Evolutionary conservation across 92 coral and sea anemone genomes (phyloP), one percentile per base, ranked within the genome.

Genomic region (Phenganax stokvisi): DNA sequence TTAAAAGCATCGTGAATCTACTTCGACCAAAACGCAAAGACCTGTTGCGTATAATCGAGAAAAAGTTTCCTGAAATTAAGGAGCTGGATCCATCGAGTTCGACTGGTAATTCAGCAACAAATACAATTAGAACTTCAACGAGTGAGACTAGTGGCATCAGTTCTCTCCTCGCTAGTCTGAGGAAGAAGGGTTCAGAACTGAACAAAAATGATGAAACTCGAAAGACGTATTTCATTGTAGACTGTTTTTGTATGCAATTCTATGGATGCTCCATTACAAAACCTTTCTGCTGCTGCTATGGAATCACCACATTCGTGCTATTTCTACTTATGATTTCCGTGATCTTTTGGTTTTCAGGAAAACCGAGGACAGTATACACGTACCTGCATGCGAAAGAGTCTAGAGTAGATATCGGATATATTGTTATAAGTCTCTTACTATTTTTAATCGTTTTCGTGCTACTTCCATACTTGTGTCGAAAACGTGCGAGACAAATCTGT

Each of bases 281-380:
- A 27, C 52, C 73, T 30, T 68, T 68, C 73, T 68, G 73, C 30
- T 68, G 73, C 30, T 68, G 73, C 54, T 68, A 68, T n/a, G 73
- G 73, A 53, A 29, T 53, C 10, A 68, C 73, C 31, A 13, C 47
- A 15, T 30, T 68, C 54, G n/a, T 68, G n/a, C 15, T 68, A 3
- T 68, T 68, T 25, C 54, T 68, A 0, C 73, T 68, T 68, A 15
- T 68, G 53, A 37, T 68, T 68, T 68, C 73, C n/a, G 52, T 68
- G 15, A 6, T 68, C 52, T 68, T 68, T 11, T 68, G 73, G 73
- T 68, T 68, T 68, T 68, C 73, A 28, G 73, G 73, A 68, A 68
- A 29, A 27, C 73, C 73, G 6, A 30, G 29, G 17, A 68, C 73
- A 10, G 73, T 68, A n/a, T 30, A 68, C 73, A 68, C 73, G n/a